Conservation (phyloP, 1,140 invertebrate genomes). For the Saccostrea cuccullata region DNA sequence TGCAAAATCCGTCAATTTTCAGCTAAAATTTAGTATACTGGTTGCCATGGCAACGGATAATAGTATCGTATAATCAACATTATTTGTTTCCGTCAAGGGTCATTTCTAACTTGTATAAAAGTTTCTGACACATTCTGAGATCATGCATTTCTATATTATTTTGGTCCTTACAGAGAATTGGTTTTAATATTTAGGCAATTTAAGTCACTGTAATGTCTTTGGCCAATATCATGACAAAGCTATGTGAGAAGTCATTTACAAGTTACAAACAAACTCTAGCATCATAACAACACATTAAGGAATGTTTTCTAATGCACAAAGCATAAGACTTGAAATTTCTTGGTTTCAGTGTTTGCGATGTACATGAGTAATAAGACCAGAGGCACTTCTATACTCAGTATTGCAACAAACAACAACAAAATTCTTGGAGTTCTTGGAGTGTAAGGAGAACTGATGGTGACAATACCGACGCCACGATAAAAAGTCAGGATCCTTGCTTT, state of each 20-base stretch:
- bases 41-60: slow-evolving; percentile 39
- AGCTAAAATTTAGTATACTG: too few relatives aligned
- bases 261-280: too few relatives aligned
- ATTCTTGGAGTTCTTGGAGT: neutral
- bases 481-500: slow-evolving; percentile 37
- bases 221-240: slow-evolving; percentile 29
- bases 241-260: too few relatives aligned
- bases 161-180: slow-evolving; percentile 25
- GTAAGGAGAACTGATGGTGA: slow-evolving; percentile 39
- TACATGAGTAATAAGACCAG: slow-evolving; percentile 40
- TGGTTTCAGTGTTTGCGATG: neutral
- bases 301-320: too few relatives aligned
- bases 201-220: slow-evolving; percentile 40
- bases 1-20: too few relatives aligned
- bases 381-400: slow-evolving; percentile 39
- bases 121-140: slow-evolving; percentile 39
- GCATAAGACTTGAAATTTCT: too few relatives aligned
- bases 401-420: slow-evolving; percentile 38
- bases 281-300: too few relatives aligned
- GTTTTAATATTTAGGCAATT: slow-evolving; percentile 36
- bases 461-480: slow-evolving; percentile 37
- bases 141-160: slow-evolving; percentile 37
- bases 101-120: slow-evolving; percentile 36
- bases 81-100: slow-evolving; percentile 37
- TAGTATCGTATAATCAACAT: slow-evolving; percentile 40